phyloP scores from a whole-genome alignment of 1,140 invertebrate genomes.

The Drosophila dunni region DNA sequence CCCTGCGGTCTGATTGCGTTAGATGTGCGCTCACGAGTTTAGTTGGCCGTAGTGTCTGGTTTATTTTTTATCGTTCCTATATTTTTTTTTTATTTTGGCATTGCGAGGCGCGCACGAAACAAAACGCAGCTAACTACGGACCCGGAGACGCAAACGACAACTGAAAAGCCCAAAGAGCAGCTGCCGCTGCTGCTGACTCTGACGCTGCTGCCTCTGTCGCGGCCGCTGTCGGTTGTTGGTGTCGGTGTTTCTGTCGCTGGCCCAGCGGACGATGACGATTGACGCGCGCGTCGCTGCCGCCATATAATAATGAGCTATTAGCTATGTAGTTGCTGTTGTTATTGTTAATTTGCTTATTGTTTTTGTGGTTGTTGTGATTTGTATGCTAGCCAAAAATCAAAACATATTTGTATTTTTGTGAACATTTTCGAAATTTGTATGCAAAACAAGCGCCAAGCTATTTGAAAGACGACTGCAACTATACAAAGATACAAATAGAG shows the following conservation, averaged over 20 bases:
- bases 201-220: conserved; percentile 18
- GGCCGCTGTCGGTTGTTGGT: conserved; percentile 8
- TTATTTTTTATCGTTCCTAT: too few species aligned
- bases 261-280: conserved; percentile 34
- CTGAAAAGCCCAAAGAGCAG: conserved; percentile 52
- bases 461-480: conserved; percentile 18
- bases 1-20: conserved; percentile 69
- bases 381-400: conserved; percentile 47
- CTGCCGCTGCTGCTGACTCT: conserved; percentile 18
- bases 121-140: conserved; percentile 40
- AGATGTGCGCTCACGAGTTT: not conserved
- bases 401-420: conserved; percentile 26
- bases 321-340: conserved; percentile 20
- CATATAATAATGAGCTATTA: conserved; percentile 54
- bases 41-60: conserved; percentile 3
- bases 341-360: not conserved
- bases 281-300: conserved; percentile 30
- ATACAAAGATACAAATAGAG: conserved; percentile 5
- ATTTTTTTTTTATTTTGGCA: not conserved
- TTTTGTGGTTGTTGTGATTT: conserved; percentile 1
- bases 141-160: conserved; percentile 52
- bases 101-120: conserved; percentile 16
- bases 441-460: conserved; percentile 4
- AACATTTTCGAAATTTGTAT: conserved; percentile 36
- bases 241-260: conserved; percentile 13